These are phyloP conservation scores for Meriones psammophilus DNA, from an alignment of 2,797 vertebrate genomes.

Conservation along the genomic window DNA sequence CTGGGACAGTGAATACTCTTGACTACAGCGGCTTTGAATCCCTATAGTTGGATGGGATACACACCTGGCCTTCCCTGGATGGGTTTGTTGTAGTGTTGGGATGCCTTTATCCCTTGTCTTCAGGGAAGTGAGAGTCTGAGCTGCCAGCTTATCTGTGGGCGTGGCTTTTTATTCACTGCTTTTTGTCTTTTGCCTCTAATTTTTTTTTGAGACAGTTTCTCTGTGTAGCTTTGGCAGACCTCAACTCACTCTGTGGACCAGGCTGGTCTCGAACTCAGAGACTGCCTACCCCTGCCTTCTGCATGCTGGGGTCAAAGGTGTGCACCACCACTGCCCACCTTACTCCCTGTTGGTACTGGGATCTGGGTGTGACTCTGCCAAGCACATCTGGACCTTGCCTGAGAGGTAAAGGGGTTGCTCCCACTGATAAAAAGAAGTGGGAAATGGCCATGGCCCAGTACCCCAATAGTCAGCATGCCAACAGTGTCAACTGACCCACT, in stretches of 20 bases:
- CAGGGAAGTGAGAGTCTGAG: background rate
- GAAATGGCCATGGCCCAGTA: background rate
- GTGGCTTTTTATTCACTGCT: fast-evolving
- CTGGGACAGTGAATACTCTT: fast-evolving
- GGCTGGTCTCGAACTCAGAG: background rate
- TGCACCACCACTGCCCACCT: background rate
- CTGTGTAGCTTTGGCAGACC: background rate
- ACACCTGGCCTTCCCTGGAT: too few species aligned
- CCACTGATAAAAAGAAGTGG: background rate
- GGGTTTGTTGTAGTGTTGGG: fast-evolving
- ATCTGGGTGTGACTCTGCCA: fast-evolving
- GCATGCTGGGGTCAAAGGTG: background rate
- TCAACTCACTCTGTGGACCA: background rate
- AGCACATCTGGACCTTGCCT: background rate
- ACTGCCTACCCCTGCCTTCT: background rate
- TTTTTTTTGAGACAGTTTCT: background rate
- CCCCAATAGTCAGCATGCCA: too few species aligned
- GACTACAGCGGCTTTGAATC: background rate
- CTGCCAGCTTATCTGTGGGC: too few species aligned
- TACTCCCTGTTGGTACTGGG: too few species aligned
- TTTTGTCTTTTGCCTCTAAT: background rate
- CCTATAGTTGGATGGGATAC: background rate
- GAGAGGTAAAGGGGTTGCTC: background rate
- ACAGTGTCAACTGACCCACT: fast-evolving
- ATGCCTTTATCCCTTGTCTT: background rate